phyloP scores from a whole-genome alignment of 2,888 invertebrate genomes.

The Poecilobothrus nobilitatus region DNA sequence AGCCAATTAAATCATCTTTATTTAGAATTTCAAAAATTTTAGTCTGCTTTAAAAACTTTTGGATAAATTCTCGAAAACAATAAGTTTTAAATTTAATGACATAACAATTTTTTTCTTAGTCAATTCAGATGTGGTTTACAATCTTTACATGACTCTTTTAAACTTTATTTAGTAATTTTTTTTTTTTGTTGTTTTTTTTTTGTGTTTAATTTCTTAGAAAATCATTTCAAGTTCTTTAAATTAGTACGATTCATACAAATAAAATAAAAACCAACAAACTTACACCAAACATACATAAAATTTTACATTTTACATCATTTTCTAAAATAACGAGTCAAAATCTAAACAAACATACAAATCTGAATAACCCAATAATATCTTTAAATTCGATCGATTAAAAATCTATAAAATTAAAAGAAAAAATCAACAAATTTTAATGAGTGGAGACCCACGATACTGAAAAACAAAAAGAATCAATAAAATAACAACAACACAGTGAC shows the following conservation, averaged over 20 bases:
- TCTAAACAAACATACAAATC: background rate
- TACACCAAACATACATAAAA: background rate
- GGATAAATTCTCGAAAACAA: too few species aligned
- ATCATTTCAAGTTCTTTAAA: background rate
- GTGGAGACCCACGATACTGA: background rate
- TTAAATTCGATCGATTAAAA: constrained; percentile 4
- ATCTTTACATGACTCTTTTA: too few species aligned
- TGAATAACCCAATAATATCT: background rate
- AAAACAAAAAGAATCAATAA: too few species aligned
- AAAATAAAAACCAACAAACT: background rate
- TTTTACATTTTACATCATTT: constrained; percentile 6
- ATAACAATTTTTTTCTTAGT: too few species aligned
- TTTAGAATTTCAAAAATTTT: too few species aligned
- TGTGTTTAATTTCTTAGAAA: background rate
- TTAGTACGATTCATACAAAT: background rate
- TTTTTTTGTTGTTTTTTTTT: too few species aligned
- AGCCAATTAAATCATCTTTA: too few species aligned
- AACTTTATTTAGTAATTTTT: too few species aligned
- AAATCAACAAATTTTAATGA: background rate
- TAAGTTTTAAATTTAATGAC: too few species aligned
- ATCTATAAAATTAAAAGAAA: background rate
- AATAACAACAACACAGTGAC: background rate
- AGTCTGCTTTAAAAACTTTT: too few species aligned
- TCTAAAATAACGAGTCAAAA: background rate
- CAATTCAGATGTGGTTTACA: too few species aligned